A percentile compares a stretch with the other conserved stretches of the same genome.
Conservation (phyloP, 2,113 vertebrate species). For the Choloepus hoffmanni region DNA sequence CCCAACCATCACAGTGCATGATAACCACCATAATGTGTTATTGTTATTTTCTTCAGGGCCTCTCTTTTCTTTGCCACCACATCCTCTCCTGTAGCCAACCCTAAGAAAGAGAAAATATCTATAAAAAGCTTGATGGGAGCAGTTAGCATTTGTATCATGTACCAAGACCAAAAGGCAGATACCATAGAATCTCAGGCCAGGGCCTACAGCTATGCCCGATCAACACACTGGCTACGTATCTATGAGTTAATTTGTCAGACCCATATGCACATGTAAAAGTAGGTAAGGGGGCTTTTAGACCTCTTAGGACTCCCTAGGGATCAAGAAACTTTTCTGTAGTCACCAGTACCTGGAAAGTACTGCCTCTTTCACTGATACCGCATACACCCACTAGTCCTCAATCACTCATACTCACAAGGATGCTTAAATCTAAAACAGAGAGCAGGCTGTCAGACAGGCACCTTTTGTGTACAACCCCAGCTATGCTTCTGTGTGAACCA, state of each 20-base stretch:
- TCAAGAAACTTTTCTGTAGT: background rate
- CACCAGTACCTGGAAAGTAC: background rate
- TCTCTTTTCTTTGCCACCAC: background rate
- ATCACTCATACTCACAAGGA: background rate
- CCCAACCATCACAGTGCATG: too few relatives aligned
- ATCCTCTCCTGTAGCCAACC: background rate
- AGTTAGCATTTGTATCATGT: background rate
- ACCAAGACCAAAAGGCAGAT: background rate
- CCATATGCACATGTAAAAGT: background rate
- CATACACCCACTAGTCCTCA: background rate
- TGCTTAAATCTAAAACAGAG: background rate
- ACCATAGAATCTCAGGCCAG: background rate
- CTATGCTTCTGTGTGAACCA: background rate
- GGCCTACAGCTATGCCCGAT: background rate
- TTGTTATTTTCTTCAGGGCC: conserved; percentile 6
- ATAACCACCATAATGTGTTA: background rate
- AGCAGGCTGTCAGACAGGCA: background rate
- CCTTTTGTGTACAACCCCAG: background rate
- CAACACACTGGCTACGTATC: background rate
- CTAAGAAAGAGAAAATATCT: conserved; percentile 26
- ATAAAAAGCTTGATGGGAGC: background rate
- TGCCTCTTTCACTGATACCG: background rate
- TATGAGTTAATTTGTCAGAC: background rate
- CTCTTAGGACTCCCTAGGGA: background rate
- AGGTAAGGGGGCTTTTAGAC: background rate